Base-by-base conservation (phyloP, 2,888 invertebrate species). In the Tetropium fuscum region DNA sequence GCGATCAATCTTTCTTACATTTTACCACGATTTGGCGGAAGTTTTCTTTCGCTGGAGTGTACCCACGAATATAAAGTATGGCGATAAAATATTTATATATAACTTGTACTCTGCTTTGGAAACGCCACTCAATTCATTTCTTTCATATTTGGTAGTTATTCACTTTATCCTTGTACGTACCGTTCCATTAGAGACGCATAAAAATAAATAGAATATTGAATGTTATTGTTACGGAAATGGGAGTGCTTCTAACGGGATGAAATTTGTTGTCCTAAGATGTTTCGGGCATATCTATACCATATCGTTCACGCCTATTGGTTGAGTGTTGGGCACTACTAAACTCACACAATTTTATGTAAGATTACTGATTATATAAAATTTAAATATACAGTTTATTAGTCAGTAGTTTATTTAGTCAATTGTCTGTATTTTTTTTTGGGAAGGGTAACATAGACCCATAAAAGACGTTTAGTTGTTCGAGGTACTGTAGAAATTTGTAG, bases 11-110 rank as follows among this genome's bases (percentile, higher is more conserved):
- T 51, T 20, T 22, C 47, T 40, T 40, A 48, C 38, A 49, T 38
- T 40, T 51, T 16, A 27, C 51, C 27, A 20, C 40, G 51, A 51
- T 51, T 51, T 51, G 16, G 25, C 3, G 22, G 51, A 18, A 16
- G 22, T 40, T 51, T 51, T 38, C 36, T 48, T 20, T 25, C n/a
- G 27, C 15, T 7, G 40, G 22, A 15, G 16, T 11, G 40, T 51
- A 34, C 40, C 27, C 38, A 15, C 10, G 51, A 40, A 51, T 51
- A 51, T 40, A 34, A 40, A 51, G 40, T 40, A 51, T 25, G 18
- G 10, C 22, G 51, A 40, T 51, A 38, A 40, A 51, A 51, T 40
- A 51, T 51, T 51, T 51, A 51, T 40, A 27, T 49, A 36, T 51
- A 51, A 51, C 51, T 10, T 34, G 20, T 19, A 18, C 48, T 47